A percentile compares a stretch with the other conserved stretches of the same genome.
These are phyloP conservation scores for Hyperopisus bebe DNA, from an alignment of 2,113 vertebrate species.

Conservation along the genomic window DNA sequence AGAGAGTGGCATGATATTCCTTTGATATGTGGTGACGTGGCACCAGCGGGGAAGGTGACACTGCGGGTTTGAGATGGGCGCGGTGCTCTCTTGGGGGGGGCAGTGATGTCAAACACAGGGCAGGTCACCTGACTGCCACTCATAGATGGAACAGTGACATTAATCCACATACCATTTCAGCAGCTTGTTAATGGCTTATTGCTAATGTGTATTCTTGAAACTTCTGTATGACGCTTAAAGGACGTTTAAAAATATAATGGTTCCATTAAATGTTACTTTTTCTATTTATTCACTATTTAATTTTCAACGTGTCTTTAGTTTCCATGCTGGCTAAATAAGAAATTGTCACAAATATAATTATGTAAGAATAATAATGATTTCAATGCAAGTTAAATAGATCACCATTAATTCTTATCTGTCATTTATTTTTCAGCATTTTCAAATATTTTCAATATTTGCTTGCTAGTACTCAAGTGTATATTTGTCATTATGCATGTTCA, in stretches of 20 bases:
- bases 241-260: background rate
- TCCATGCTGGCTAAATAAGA: background rate
- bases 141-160: background rate
- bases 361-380: background rate
- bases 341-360: background rate
- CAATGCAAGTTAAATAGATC: background rate
- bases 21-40: background rate
- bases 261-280: background rate
- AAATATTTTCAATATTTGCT: background rate
- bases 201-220: background rate
- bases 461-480: background rate
- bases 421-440: background rate
- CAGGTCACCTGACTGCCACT: background rate
- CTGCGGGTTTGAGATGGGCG: background rate
- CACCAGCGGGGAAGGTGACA: background rate
- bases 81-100: background rate
- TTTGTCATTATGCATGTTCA: background rate
- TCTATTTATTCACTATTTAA: background rate
- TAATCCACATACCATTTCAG: background rate
- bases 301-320: background rate
- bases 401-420: background rate
- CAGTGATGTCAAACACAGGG: background rate
- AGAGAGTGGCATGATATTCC: background rate
- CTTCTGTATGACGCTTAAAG: background rate
- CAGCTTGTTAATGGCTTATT: background rate